A percentile compares a stretch with the other conserved stretches of the same genome.
These are phyloP conservation scores for Nymphalis urticae DNA, from an alignment of 2,888 invertebrate species.

Conservation along the genomic window DNA sequence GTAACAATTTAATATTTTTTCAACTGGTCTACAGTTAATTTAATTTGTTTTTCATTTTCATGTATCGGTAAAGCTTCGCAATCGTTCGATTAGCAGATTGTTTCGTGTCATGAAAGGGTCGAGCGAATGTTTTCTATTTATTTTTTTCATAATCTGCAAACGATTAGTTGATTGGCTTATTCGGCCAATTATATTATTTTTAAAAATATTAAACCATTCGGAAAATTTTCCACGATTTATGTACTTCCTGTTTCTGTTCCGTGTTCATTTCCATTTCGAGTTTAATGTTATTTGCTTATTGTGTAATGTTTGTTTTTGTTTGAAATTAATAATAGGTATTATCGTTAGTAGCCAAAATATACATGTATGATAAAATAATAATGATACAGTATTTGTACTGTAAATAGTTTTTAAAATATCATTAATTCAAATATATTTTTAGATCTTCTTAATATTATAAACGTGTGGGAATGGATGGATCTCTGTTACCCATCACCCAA, in stretches of 20 bases:
- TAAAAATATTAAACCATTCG: slow-evolving; percentile 15
- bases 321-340: not conserved
- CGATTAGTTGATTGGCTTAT: slow-evolving; percentile 36
- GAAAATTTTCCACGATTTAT: slow-evolving; percentile 1
- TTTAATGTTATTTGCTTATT: slow-evolving; percentile 6
- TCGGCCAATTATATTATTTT: slow-evolving; percentile 25
- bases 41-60: slow-evolving; percentile 38
- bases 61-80: slow-evolving; percentile 39
- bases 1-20: slow-evolving; percentile 51
- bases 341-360: not conserved
- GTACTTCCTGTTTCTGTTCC: not conserved
- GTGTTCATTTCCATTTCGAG: not conserved
- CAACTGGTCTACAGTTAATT: slow-evolving; percentile 45
- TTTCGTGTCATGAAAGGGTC: slow-evolving; percentile 48
- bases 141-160: slow-evolving; percentile 30
- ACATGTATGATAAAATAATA: too few relatives aligned
- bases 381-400: too few relatives aligned
- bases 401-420: too few relatives aligned
- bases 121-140: slow-evolving; percentile 19
- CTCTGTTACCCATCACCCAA: too few relatives aligned
- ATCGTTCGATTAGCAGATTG: slow-evolving; percentile 52
- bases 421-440: too few relatives aligned
- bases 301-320: not conserved
- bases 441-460: too few relatives aligned
- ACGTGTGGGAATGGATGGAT: too few relatives aligned